Base-by-base conservation (phyloP, 2,888 invertebrate genomes). In the Cryptosula pallasiana region DNA sequence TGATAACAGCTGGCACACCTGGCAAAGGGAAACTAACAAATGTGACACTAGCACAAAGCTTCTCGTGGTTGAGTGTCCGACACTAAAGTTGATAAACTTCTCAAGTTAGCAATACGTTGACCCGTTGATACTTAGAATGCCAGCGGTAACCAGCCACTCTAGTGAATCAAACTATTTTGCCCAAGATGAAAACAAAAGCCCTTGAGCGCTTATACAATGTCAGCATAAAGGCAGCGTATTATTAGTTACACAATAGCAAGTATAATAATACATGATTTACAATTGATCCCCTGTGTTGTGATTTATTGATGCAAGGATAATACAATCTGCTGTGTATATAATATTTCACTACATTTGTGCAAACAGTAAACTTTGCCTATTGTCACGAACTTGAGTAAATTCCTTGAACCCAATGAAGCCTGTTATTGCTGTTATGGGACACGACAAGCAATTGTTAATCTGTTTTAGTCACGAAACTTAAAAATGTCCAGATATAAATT, bases 61-160 rank as follows among this genome's bases (percentile, higher is more conserved):
- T 45, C 45, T 13, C 45, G 20, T 20, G 20, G 45, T 5, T 45
- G 20, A 45, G 20, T 45, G 45, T 5, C 45, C 45, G 45, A 13
- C 9, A 13, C 5, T 13, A 5, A 20, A 5, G 20, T 13, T 45
- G 5, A 45, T 45, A 45, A 45, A 45, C 45, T 45, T 45, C 5
- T 45, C 20, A 45, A 45, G 20, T 45, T 20, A 45, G 45, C 45
- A 45, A 45, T 45, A 13, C 20, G 45, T 20, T 45, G 9, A 20
- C 5, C 45, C 20, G 5, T 13, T 20, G 45, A 45, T 45, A 20
- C 45, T 20, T 13, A 20, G 9, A 45, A 20, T 45, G 57, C 13
- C 63, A 32, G 32, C 32, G 32, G 63, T 63, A 63, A 63, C 63
- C 27, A 63, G 34, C 63, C 63, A 63, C 16, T 29, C n/a, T 3